phyloP scores from a whole-genome alignment of 1,140 invertebrate species.

The Adoxophyes honmai region DNA sequence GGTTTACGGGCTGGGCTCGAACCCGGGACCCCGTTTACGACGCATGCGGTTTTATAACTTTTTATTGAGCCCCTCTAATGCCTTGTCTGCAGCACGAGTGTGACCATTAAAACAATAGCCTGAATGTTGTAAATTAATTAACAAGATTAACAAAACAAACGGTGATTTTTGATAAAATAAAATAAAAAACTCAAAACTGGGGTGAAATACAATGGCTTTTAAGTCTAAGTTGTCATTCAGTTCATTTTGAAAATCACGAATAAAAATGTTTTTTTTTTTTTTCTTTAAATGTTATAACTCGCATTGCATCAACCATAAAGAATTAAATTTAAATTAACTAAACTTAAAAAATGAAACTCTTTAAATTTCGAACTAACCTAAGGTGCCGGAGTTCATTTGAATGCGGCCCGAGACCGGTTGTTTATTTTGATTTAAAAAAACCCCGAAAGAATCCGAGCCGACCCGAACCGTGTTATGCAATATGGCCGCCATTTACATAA shows the following conservation, averaged over 20 bases:
- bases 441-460: constrained; percentile 29
- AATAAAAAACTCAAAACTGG: too few relatives aligned
- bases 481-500: constrained; percentile 11
- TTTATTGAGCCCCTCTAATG: constrained; percentile 44
- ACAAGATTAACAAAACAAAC: too few relatives aligned
- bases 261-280: too few relatives aligned
- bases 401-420: constrained; percentile 46
- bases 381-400: constrained; percentile 53
- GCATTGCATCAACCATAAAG: too few relatives aligned
- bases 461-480: constrained; percentile 16
- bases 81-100: constrained; percentile 23
- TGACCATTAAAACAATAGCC: neutral
- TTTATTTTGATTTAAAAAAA: constrained; percentile 48
- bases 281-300: too few relatives aligned
- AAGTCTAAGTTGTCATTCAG: too few relatives aligned
- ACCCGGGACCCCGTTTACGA: constrained; percentile 64
- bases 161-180: too few relatives aligned
- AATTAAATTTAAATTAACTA: neutral
- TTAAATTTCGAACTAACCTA: constrained; percentile 16
- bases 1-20: constrained; percentile 63
- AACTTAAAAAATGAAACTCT: too few relatives aligned
- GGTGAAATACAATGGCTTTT: too few relatives aligned
- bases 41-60: constrained; percentile 55
- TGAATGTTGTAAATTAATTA: too few relatives aligned
- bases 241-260: too few relatives aligned